phyloP scores from a whole-genome alignment of 2,797 vertebrate species.

The Aselliscus stoliczkanus region DNA sequence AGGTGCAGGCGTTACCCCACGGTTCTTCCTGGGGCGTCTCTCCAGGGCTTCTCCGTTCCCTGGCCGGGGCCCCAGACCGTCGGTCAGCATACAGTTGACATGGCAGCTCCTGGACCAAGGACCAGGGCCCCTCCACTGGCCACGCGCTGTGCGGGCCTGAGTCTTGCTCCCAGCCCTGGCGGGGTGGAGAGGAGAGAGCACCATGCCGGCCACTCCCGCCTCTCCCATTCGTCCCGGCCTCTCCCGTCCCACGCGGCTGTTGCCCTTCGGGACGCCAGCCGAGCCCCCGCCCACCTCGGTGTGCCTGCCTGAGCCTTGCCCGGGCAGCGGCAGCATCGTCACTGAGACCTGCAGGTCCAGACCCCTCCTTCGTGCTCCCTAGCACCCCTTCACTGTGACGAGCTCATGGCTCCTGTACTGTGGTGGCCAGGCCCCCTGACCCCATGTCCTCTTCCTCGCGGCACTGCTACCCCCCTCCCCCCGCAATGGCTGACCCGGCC shows the following conservation, averaged over 20 bases:
- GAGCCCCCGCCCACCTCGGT: rapidly evolving
- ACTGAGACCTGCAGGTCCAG: rapidly evolving
- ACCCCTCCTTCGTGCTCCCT: background rate
- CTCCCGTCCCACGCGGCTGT: rapidly evolving
- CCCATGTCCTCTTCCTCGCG: background rate
- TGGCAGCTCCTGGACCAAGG: background rate
- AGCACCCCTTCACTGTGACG: rapidly evolving
- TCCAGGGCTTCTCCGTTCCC: background rate
- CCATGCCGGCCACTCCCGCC: rapidly evolving
- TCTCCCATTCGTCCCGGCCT: rapidly evolving
- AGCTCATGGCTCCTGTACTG: background rate
- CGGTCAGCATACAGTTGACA: background rate
- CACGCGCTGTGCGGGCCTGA: rapidly evolving
- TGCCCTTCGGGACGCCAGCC: background rate
- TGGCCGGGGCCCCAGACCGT: background rate
- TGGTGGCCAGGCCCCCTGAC: background rate
- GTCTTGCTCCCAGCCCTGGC: rapidly evolving
- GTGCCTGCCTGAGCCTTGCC: rapidly evolving
- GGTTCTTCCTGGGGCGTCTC: background rate
- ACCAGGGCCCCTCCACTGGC: no score
- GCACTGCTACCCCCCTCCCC: no score
- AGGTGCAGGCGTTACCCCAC: rapidly evolving
- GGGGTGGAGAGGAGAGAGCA: background rate
- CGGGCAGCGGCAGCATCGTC: background rate
- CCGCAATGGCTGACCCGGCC: no score